A percentile compares a stretch with the other conserved stretches of the same genome.
phyloP scores from a whole-genome alignment of 2,888 invertebrate genomes.

The Campaea margaritaria region DNA sequence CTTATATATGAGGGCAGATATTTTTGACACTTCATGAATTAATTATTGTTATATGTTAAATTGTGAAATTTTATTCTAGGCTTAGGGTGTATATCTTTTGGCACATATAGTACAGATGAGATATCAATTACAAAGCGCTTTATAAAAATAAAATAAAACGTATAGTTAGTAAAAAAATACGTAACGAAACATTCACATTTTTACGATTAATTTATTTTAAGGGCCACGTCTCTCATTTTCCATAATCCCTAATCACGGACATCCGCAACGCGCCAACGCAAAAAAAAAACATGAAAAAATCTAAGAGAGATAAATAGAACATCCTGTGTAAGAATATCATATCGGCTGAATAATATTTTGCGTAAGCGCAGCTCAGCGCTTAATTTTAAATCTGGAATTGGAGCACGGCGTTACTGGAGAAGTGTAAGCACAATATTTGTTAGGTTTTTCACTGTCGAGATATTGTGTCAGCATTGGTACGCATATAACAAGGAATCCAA shows the following conservation, averaged over 20 bases:
- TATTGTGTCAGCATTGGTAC: no score
- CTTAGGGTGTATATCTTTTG: no score
- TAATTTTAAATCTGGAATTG: slow-evolving; percentile 71
- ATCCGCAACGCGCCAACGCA: background rate
- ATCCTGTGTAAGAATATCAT: slow-evolving; percentile 48
- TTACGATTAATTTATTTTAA: background rate
- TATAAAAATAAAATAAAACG: background rate
- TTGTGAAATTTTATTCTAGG: no score
- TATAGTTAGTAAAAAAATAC: background rate
- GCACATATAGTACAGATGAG: no score
- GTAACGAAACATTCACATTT: background rate
- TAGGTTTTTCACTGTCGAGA: background rate
- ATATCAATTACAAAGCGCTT: no score
- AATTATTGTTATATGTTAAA: no score
- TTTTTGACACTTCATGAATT: no score
- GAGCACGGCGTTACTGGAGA: slow-evolving; percentile 58
- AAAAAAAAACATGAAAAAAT: slow-evolving; percentile 1
- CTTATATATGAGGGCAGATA: no score
- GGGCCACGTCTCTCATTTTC: background rate
- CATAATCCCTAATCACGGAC: slow-evolving; percentile 7
- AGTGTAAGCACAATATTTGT: slow-evolving; percentile 19
- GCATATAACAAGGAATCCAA: no score
- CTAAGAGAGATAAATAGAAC: slow-evolving; percentile 28
- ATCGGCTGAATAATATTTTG: slow-evolving; percentile 56
- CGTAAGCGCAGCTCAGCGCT: slow-evolving; percentile 50